phyloP scores from a whole-genome alignment of 2,888 invertebrate species.

The Hydriomena furcata region DNA sequence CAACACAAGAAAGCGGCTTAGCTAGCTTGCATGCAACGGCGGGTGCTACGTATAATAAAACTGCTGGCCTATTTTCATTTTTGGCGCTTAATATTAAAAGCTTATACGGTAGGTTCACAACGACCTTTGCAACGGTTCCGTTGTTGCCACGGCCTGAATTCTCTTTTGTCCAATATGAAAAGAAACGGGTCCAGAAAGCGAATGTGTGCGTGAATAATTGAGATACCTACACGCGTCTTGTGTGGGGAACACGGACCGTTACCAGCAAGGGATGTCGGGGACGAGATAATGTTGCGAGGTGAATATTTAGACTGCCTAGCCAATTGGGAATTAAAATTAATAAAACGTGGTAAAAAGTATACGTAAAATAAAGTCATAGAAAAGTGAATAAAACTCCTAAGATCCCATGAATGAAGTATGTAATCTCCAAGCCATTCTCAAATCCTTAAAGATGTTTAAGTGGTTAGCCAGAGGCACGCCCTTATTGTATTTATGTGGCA shows the following conservation, averaged over 20 bases:
- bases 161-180: slow-evolving; percentile 77
- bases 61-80: slow-evolving; percentile 51
- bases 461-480: too few relatives aligned
- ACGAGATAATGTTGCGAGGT: not conserved
- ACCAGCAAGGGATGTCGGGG: not conserved
- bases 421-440: too few relatives aligned
- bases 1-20: slow-evolving; percentile 32
- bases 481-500: too few relatives aligned
- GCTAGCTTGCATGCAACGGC: slow-evolving; percentile 50
- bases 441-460: too few relatives aligned
- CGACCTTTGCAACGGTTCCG: slow-evolving; percentile 75
- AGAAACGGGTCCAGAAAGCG: slow-evolving; percentile 70
- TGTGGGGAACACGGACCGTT: slow-evolving; percentile 58
- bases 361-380: too few relatives aligned
- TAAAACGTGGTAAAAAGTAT: too few relatives aligned
- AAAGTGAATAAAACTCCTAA: too few relatives aligned
- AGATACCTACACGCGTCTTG: slow-evolving; percentile 62
- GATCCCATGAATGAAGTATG: too few relatives aligned
- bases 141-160: slow-evolving; percentile 76
- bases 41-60: slow-evolving; percentile 52
- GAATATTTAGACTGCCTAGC: not conserved
- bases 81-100: slow-evolving; percentile 72
- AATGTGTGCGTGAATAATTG: slow-evolving; percentile 78
- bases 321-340: too few relatives aligned
- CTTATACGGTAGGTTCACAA: slow-evolving; percentile 49